Percentiles rank a stretch among this genome's conserved stretches.
phyloP scores from a whole-genome alignment of 2,888 invertebrate genomes.

The Disparrhopalites patrizii region DNA sequence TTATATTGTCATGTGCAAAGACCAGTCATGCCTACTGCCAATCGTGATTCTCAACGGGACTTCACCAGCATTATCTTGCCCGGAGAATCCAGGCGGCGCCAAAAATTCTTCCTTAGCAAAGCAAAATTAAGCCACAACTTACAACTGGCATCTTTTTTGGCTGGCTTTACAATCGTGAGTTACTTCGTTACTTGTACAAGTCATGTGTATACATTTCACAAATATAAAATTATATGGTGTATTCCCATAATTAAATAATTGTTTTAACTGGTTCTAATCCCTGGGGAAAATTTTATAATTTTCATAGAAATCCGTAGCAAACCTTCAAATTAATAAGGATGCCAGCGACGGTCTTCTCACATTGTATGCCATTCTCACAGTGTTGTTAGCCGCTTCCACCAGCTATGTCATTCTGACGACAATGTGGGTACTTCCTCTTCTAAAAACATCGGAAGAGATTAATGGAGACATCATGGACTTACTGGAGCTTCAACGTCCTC shows the following conservation, averaged over 20 bases:
- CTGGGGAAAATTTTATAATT: not conserved
- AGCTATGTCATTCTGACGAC: conserved; percentile 9
- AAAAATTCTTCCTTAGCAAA: conserved; percentile 34
- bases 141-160: conserved; percentile 40
- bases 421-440: conserved; percentile 17
- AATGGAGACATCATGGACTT: conserved; percentile 8
- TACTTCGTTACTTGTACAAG: not conserved
- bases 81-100: conserved; percentile 6
- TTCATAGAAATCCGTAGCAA: conserved; percentile 26
- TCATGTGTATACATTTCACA: not conserved
- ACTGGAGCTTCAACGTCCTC: not conserved
- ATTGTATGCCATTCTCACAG: conserved; percentile 30
- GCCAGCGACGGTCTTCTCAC: conserved; percentile 36
- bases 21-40: too few relatives aligned
- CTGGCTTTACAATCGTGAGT: conserved; percentile 45
- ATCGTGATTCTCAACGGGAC: too few relatives aligned
- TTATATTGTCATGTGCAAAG: too few relatives aligned
- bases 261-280: not conserved
- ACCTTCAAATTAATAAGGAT: conserved; percentile 44
- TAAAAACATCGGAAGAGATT: conserved; percentile 11
- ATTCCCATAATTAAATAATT: not conserved
- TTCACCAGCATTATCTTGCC: conserved; percentile 21
- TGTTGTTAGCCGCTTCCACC: not conserved
- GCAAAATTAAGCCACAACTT: conserved; percentile 38
- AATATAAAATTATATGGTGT: not conserved